Percentiles rank a stretch among this genome's conserved stretches.
Conservation (phyloP, 2,113 vertebrate species). For the Edolisoma coerulescens region DNA sequence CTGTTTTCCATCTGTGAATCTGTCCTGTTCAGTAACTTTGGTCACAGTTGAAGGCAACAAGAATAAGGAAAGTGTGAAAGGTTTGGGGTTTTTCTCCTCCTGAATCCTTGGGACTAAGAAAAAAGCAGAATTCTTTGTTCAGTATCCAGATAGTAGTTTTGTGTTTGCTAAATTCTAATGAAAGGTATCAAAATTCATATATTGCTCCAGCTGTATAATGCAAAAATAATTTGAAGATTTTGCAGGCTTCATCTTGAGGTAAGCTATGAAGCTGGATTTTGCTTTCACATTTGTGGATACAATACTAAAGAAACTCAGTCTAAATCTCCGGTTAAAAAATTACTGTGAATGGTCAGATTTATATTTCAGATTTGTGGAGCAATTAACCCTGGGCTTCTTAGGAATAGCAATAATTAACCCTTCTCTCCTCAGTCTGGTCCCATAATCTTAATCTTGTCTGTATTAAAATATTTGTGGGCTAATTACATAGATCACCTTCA, state of each 20-base stretch:
- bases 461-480: not conserved
- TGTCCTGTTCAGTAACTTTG: not conserved
- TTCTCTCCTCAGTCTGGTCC: not conserved
- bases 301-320: not conserved
- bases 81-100: not conserved
- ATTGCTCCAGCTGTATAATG: not conserved
- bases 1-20: not conserved
- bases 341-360: not conserved
- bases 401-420: not conserved
- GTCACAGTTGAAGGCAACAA: not conserved
- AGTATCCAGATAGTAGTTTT: not conserved
- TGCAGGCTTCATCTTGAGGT: not conserved
- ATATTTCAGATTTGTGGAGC: not conserved
- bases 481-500: not conserved
- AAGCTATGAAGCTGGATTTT: not conserved
- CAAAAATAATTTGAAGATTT: conserved; percentile 28
- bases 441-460: not conserved
- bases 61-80: not conserved
- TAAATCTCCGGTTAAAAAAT: not conserved
- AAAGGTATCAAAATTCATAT: not conserved
- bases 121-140: not conserved
- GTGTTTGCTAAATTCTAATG: not conserved
- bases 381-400: not conserved
- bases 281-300: not conserved
- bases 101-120: not conserved